Conservation (phyloP, 2,888 invertebrate genomes). For the Argyresthia goedartella region DNA sequence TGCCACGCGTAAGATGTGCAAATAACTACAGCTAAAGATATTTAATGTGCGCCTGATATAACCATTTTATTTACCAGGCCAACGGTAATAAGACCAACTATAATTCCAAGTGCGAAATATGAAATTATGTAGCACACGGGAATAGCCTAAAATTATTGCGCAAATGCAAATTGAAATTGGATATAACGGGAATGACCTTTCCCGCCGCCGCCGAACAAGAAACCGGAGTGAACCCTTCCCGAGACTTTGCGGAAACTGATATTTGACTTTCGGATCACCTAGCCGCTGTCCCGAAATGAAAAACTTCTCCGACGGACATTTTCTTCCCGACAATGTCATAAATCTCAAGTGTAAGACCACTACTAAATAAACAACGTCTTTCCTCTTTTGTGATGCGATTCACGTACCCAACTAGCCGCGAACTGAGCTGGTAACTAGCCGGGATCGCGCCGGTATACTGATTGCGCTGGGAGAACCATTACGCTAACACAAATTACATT, state of each 20-base stretch:
- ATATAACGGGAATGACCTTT: neutral
- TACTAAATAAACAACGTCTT: no score
- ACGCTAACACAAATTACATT: slow-evolving; percentile 1
- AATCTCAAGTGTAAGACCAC: neutral
- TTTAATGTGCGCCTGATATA: no score
- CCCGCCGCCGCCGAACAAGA: no score
- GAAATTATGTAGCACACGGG: neutral
- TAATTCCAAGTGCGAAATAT: no score
- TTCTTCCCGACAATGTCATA: neutral
- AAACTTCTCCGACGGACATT: neutral
- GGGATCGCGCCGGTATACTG: neutral
- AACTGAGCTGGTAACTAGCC: no score
- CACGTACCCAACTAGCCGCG: no score
- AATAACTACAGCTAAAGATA: no score
- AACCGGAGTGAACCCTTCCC: neutral
- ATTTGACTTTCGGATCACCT: slow-evolving; percentile 5
- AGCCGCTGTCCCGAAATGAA: neutral
- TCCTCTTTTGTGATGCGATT: no score
- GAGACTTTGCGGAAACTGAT: neutral
- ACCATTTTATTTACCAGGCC: no score
- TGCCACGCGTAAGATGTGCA: no score
- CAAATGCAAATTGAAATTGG: slow-evolving; percentile 2
- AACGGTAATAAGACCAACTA: no score
- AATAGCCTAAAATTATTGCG: neutral
- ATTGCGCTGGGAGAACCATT: neutral